These are phyloP conservation scores for Sebastes oblongus DNA, from an alignment of 2,797 vertebrate species.

Conservation along the genomic window DNA sequence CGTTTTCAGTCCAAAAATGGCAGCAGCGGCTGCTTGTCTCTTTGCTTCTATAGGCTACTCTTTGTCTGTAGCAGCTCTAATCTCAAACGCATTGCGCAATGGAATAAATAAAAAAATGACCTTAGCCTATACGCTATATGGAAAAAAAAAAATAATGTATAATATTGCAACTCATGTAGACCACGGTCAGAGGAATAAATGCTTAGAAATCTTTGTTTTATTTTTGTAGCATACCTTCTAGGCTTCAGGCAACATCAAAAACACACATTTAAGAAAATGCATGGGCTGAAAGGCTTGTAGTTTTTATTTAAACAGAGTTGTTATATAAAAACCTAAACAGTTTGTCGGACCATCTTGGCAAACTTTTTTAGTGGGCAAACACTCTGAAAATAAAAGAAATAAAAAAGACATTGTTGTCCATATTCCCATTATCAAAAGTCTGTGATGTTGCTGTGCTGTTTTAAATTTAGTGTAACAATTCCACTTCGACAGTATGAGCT, in stretches of 20 bases:
- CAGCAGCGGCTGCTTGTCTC: too few species aligned
- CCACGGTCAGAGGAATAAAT: background rate
- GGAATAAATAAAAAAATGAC: background rate
- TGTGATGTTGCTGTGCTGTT: conserved; percentile 2
- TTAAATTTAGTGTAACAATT: conserved; percentile 36
- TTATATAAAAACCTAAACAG: background rate
- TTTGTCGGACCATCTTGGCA: background rate
- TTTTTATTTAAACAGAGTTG: background rate
- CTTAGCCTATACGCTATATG: background rate
- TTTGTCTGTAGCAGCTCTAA: background rate
- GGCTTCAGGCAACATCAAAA: background rate
- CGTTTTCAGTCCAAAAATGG: too few species aligned
- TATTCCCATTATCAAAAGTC: conserved; percentile 23
- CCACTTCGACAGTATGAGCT: conserved; percentile 51
- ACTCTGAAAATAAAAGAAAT: conserved; percentile 1
- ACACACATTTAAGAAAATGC: background rate
- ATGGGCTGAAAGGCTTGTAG: background rate
- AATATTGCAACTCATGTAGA: background rate
- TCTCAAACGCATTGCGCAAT: background rate
- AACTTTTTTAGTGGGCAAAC: conserved; percentile 26
- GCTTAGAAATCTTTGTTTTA: background rate
- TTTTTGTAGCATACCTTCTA: background rate
- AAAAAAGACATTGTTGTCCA: background rate
- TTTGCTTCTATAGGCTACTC: too few species aligned
- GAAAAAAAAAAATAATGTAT: background rate